phyloP scores from a whole-genome alignment of 2,888 invertebrate genomes.

The Tetranychus piercei region DNA sequence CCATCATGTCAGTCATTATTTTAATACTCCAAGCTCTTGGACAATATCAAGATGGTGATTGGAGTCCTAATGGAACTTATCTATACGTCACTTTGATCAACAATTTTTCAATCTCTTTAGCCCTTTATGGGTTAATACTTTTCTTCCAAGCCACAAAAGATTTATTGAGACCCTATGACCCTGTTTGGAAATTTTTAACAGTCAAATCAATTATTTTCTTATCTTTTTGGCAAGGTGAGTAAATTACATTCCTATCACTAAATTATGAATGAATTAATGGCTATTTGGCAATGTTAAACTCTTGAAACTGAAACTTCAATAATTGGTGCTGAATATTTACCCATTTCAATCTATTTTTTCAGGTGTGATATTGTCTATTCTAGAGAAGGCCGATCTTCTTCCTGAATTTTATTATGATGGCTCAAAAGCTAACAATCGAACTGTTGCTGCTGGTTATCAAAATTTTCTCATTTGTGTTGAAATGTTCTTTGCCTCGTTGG shows the following conservation, averaged over 20 bases:
- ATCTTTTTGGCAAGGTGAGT: conserved; percentile 95
- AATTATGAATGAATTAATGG: too few relatives aligned
- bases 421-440: conserved; percentile 45
- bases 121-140: conserved; percentile 87
- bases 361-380: conserved; percentile 88
- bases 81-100: conserved; percentile 95
- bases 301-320: too few relatives aligned
- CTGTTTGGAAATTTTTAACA: conserved; percentile 94
- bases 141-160: conserved; percentile 81
- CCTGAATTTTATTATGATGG: conserved; percentile 35
- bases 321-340: too few relatives aligned
- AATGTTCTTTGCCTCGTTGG: conserved; percentile 93
- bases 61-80: conserved; percentile 88
- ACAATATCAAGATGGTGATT: conserved; percentile 94
- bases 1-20: conserved; percentile 89
- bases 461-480: conserved; percentile 98
- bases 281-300: too few relatives aligned
- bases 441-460: conserved; percentile 96
- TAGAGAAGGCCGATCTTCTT: conserved; percentile 89
- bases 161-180: conserved; percentile 76
- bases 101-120: conserved; percentile 90
- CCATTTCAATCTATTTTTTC: conserved; percentile 22
- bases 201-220: conserved; percentile 98
- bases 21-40: conserved; percentile 85
- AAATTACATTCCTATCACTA: neutral